These are phyloP conservation scores for Prunella fulvescens DNA, from an alignment of 2,113 vertebrate genomes.

Conservation along the genomic window DNA sequence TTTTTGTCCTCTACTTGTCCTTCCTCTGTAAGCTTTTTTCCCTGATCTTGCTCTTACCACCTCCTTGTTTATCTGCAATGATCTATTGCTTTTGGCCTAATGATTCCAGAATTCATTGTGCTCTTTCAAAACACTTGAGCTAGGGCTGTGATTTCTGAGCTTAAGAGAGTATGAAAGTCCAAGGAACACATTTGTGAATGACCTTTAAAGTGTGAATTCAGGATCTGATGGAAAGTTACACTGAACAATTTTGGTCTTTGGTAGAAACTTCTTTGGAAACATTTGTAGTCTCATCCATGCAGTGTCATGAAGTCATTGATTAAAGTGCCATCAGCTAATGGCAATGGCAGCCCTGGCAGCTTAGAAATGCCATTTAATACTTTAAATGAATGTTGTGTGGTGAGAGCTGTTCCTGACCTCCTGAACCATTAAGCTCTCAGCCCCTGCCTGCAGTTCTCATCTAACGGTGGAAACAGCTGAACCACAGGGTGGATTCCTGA, in stretches of 20 bases:
- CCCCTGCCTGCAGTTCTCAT: not conserved
- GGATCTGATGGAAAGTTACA: not conserved
- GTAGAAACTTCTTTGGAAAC: not conserved
- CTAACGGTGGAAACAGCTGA: not conserved
- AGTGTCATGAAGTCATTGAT: not conserved
- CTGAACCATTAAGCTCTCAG: not conserved
- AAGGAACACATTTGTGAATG: not conserved
- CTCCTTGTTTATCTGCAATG: not conserved
- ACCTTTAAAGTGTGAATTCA: not conserved
- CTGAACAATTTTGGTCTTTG: not conserved
- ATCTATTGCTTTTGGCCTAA: not conserved
- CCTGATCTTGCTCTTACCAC: not conserved
- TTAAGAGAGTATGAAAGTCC: not conserved
- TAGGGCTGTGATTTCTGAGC: not conserved
- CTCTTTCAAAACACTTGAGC: not conserved
- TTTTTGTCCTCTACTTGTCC: not conserved
- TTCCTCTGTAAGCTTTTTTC: not conserved
- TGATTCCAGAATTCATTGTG: not conserved
- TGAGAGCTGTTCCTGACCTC: not conserved
- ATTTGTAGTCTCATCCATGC: not conserved
- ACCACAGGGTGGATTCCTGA: not conserved
- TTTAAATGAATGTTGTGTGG: not conserved
- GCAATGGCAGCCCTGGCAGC: not conserved
- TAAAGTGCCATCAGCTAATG: not conserved
- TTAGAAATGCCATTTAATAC: slow-evolving; percentile 9